Conservation (phyloP, 2,797 vertebrate species). For the Manis crassicaudata region DNA sequence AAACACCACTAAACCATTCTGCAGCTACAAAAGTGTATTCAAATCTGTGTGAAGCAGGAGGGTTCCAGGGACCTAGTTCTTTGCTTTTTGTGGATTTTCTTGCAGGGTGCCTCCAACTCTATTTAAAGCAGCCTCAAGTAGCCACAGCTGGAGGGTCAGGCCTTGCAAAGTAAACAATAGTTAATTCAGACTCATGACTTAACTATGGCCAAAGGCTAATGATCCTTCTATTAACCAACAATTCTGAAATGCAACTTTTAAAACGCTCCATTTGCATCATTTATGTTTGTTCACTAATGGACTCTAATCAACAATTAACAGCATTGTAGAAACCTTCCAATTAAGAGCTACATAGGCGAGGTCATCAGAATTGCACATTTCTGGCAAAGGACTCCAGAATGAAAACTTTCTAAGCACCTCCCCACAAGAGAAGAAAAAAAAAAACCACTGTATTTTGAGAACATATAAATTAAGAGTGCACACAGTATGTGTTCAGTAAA, state of each 20-base stretch:
- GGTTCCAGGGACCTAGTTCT: constrained; percentile 28
- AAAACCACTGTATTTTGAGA: neutral
- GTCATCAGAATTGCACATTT: neutral
- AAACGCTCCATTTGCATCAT: constrained; percentile 55
- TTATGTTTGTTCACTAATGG: constrained; percentile 48
- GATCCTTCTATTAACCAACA: constrained; percentile 45
- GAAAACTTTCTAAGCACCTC: constrained; percentile 10
- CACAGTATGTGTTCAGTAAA: neutral
- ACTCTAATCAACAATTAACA: constrained; percentile 59
- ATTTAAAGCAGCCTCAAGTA: constrained; percentile 67
- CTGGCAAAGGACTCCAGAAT: neutral
- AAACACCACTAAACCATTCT: neutral
- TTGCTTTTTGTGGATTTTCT: constrained; percentile 37
- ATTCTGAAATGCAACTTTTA: constrained; percentile 52
- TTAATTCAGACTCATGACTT: constrained; percentile 14
- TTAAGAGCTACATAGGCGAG: neutral
- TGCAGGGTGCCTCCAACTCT: constrained; percentile 43
- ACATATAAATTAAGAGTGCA: neutral
- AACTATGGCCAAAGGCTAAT: constrained; percentile 29
- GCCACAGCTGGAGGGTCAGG: constrained; percentile 73
- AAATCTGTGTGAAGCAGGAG: constrained; percentile 45
- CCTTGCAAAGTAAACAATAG: constrained; percentile 72
- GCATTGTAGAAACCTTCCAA: neutral
- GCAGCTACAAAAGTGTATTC: constrained; percentile 54
- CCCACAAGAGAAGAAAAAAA: neutral